A percentile compares a stretch with the other conserved stretches of the same genome.
Evolutionary conservation across 2,113 vertebrate species (phyloP).

Genomic region (Cisticola juncidis): DNA sequence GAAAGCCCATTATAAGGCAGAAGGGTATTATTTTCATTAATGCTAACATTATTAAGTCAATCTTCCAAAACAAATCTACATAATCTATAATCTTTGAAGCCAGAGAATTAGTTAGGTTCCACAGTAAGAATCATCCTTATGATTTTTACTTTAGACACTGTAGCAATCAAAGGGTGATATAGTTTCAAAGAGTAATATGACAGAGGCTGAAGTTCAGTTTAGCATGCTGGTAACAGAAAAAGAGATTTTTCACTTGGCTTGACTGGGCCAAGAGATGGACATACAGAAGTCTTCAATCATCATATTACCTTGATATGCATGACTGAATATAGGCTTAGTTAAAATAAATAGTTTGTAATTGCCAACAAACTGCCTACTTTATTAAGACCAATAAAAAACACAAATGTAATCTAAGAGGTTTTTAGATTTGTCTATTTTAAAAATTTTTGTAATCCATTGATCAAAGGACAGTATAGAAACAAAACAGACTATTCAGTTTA

Average conservation of each 20-base stretch:
- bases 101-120: not conserved
- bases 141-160: not conserved
- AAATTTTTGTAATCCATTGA: not conserved
- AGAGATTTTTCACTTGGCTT: not conserved
- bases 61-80: constrained; percentile 13
- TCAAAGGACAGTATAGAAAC: not conserved
- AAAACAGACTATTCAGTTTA: not conserved
- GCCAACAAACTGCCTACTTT: not conserved
- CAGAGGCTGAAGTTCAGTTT: not conserved
- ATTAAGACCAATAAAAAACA: not conserved
- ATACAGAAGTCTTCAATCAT: not conserved
- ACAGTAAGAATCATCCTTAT: not conserved
- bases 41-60: not conserved
- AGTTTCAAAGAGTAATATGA: not conserved
- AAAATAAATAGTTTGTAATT: not conserved
- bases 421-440: not conserved
- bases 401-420: not conserved
- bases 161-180: not conserved
- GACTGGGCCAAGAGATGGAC: not conserved
- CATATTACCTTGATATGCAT: not conserved
- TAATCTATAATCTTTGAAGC: constrained; percentile 31
- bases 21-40: constrained; percentile 23
- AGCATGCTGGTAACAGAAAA: not conserved
- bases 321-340: not conserved
- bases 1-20: not conserved